Evolutionary conservation across 2,113 vertebrate species (phyloP), one percentile per base, ranked within the genome.

Genomic region (Malurus alboscapulatus): DNA sequence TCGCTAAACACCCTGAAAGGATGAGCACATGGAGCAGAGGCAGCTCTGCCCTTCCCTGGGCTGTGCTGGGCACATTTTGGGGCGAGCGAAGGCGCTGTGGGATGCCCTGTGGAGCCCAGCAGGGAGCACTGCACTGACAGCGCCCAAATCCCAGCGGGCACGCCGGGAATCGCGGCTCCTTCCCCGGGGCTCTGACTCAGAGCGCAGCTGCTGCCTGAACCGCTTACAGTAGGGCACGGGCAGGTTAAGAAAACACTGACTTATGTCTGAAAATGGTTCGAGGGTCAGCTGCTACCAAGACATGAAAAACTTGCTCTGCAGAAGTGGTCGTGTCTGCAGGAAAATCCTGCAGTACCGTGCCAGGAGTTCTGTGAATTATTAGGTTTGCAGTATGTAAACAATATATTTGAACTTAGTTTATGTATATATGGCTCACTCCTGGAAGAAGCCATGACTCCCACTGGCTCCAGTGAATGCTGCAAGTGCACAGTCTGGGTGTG

Each of bases 231-330:
- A 38, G 96, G 95, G 92, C 95, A 94, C 40, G n/a, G 73, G 61
- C 81, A 10, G 95, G 85, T 94, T 95, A 96, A 90, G 59, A 57
- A 94, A 97, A 96, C 95, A 92, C 65, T 59, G 79, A 51, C 71
- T 93, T 74, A 48, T 29, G 93, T 53, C 91, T 96, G 51, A 72
- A 71, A 90, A 82, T 12, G 82, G 40, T 76, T 62, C 69, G 44
- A 68, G 90, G 95, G 89, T 95, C 92, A 92, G 54, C 91, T 92
- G 92, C 96, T 96, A 80, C 92, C 82, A 57, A 77, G 59, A 74
- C 29, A 12, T 45, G 90, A 58, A 84, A 84, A 92, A 72, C 26
- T 32, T 9, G 76, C 82, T 67, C 78, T 32, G 93, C 66, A 93
- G 84, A 54, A 93, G 93, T 20, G 74, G 54, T 85, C 73, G 85